Evolutionary conservation across 2,888 invertebrate genomes (phyloP), one percentile per base, ranked within the genome.

Genomic region (Neoitamus cyanurus): DNA sequence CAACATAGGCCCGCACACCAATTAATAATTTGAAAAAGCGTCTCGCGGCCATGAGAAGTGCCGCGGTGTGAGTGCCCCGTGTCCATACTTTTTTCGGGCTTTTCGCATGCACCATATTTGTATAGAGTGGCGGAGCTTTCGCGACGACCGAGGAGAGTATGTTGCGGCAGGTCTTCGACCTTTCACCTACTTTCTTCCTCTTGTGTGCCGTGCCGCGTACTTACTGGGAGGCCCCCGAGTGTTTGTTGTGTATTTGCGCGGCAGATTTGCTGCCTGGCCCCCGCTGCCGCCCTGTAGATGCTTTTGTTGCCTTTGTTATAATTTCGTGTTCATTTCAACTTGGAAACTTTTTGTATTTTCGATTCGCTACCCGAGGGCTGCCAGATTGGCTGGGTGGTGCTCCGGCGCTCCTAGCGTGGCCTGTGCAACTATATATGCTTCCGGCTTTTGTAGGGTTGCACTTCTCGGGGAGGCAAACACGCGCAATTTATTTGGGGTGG

Each of bases 111-210:
- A 58, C 58, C 58, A 58, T 25, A 58, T 58, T 20, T 25, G 31
- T 31, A 28, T 34, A 13, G 9, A 42, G 20, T 7, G 30, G 58
- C 58, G 36, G 28, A 69, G 68, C 69, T 83, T 72, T 83, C 42
- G 72, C 42, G 46, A 11, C 46, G 69, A 37, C 37, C 37, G 68
- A 46, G 72, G 72, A 84, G 73, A 84, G 70, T 37, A 84, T 85
- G 48, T 84, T 85, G 85, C 58, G 85, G 78, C 83, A 86, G 86
- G 85, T 86, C 85, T 86, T 86, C 84, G 85, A 86, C 86, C 86
- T 86, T 86, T 86, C 85, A 86, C 86, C 86, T 86, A 86, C 85
- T 86, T 86, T 86, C 86, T 85, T 85, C 69, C 69, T 82, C 80
- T 58, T 15, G 75, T 70, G 70, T 28, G 11, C 30, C 31, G 42